Percentiles rank a stretch among this genome's conserved stretches.
These are phyloP conservation scores for Platycnemis pennipes DNA, from an alignment of 2,888 invertebrate genomes.

Conservation along the genomic window DNA sequence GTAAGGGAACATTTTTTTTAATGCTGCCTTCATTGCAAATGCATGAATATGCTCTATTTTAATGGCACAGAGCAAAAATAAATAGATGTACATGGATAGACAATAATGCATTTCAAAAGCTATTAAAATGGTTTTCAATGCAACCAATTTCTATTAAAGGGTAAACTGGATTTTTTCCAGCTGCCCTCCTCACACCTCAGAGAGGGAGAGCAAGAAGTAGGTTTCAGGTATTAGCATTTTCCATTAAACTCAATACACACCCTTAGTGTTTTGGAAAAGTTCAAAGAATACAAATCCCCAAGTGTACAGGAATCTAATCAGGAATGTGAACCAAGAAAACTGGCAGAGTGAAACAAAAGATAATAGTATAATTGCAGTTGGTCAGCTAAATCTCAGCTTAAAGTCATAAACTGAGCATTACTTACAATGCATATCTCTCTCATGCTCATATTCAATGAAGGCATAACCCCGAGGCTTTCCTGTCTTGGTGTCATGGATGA, in stretches of 20 bases:
- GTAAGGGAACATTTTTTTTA: neutral
- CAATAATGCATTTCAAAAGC: conserved; percentile 38
- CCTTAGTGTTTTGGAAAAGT: too few species aligned
- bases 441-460: conserved; percentile 99
- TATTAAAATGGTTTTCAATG: neutral
- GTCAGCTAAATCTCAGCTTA: conserved; percentile 18
- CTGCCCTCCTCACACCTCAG: conserved; percentile 63
- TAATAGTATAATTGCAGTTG: neutral
- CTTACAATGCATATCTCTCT: conserved; percentile 99
- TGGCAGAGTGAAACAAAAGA: neutral
- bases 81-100: conserved; percentile 63
- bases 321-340: neutral
- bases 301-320: neutral
- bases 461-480: conserved; percentile 99
- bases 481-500: conserved; percentile 92
- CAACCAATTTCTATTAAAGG: neutral
- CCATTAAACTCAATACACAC: conserved; percentile 24
- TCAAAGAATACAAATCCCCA: neutral
- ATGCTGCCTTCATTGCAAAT: neutral
- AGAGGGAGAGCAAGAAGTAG: conserved; percentile 52
- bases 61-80: neutral
- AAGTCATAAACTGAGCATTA: conserved; percentile 76
- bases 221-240: neutral
- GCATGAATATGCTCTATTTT: neutral
- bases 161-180: neutral